phyloP scores from a whole-genome alignment of 2,113 vertebrate genomes.

The Malaclemys terrapin region DNA sequence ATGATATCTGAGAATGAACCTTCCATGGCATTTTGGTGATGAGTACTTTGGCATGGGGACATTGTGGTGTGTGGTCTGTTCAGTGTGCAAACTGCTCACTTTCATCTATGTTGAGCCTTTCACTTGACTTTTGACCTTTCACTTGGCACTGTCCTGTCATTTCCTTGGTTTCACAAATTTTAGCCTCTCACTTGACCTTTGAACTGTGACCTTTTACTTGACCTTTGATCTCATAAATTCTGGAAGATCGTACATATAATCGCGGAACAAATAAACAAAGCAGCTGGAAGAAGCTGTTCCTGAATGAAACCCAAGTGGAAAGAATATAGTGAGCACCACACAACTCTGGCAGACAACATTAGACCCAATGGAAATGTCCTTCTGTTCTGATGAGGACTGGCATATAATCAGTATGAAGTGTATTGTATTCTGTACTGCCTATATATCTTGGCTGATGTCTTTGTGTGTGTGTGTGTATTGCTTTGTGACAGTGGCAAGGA shows the following conservation, averaged over 20 bases:
- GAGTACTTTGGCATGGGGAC: slow-evolving; percentile 35
- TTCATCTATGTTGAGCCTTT: slow-evolving; percentile 77
- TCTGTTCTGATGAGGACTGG: not conserved
- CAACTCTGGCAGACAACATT: not conserved
- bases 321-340: slow-evolving; percentile 32
- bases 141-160: slow-evolving; percentile 83
- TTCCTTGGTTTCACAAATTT: slow-evolving; percentile 84
- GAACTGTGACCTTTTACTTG: slow-evolving; percentile 82
- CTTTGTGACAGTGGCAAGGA: not conserved
- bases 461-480: not conserved
- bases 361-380: not conserved
- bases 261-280: slow-evolving; percentile 84
- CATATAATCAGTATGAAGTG: not conserved
- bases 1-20: slow-evolving; percentile 55
- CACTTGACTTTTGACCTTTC: slow-evolving; percentile 85
- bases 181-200: slow-evolving; percentile 83
- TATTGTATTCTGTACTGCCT: not conserved
- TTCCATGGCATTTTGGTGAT: slow-evolving; percentile 26
- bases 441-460: not conserved
- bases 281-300: slow-evolving; percentile 42
- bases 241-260: slow-evolving; percentile 80
- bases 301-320: slow-evolving; percentile 69
- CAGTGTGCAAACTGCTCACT: slow-evolving; percentile 58
- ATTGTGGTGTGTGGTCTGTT: slow-evolving; percentile 64
- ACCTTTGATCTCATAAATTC: slow-evolving; percentile 83